Percentiles rank a stretch among this genome's conserved stretches.
Conservation (phyloP, 2,888 invertebrate genomes). For the Dynastes maya region DNA sequence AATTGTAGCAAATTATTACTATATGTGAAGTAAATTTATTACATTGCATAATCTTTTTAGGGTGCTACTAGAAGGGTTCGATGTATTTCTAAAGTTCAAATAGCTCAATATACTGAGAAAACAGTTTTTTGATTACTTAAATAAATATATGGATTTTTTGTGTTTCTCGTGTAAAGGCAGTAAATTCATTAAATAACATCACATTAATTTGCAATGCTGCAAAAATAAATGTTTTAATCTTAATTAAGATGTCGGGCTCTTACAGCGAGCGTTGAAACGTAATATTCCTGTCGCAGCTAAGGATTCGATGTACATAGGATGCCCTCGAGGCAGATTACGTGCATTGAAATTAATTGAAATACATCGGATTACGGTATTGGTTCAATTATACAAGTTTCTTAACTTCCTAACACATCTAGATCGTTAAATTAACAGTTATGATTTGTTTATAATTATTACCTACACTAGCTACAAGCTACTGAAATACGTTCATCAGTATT, state of each 20-base stretch:
- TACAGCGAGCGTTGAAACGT: constrained; percentile 27
- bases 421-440: constrained; percentile 38
- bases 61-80: too few relatives aligned
- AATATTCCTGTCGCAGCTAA: constrained; percentile 36
- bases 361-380: constrained; percentile 42
- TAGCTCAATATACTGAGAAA: too few relatives aligned
- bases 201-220: neutral
- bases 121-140: too few relatives aligned
- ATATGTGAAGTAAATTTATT: too few relatives aligned
- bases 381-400: constrained; percentile 37
- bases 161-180: too few relatives aligned
- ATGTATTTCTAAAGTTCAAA: too few relatives aligned
- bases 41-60: too few relatives aligned
- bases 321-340: constrained; percentile 37
- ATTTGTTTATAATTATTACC: constrained; percentile 38
- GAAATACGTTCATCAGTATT: neutral
- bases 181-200: too few relatives aligned
- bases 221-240: constrained; percentile 37
- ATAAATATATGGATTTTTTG: too few relatives aligned
- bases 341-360: constrained; percentile 46
- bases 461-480: constrained; percentile 12
- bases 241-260: constrained; percentile 28
- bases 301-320: constrained; percentile 17
- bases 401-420: constrained; percentile 37
- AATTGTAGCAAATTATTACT: too few relatives aligned